Evolutionary conservation across 2,113 vertebrate species (phyloP).

Genomic region (Jaculus jaculus): DNA sequence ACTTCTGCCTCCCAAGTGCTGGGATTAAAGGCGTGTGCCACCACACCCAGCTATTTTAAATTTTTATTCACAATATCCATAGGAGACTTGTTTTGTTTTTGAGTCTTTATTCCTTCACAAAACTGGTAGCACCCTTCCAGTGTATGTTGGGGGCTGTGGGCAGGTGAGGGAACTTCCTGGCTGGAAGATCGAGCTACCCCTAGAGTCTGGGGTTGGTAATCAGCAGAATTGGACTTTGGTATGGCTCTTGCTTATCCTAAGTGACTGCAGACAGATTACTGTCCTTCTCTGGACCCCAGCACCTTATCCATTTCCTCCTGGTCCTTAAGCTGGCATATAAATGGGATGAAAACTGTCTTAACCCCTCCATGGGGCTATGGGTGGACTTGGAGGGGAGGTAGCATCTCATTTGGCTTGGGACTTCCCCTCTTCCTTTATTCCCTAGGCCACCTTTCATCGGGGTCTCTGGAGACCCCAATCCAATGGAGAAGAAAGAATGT

Average conservation of each 20-base stretch:
- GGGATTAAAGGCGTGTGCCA: no score
- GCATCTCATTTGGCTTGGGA: neutral
- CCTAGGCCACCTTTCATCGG: neutral
- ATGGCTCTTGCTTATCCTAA: neutral
- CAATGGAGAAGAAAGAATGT: neutral
- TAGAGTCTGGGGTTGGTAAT: rapidly evolving
- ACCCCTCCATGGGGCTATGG: neutral
- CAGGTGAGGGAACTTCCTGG: neutral
- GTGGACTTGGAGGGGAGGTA: neutral
- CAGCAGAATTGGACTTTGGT: neutral
- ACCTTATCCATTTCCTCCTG: neutral
- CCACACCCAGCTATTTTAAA: no score
- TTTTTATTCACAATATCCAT: no score
- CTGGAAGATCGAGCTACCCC: neutral
- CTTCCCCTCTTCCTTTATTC: neutral
- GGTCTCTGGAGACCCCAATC: neutral
- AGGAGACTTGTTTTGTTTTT: no score
- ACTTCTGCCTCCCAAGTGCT: no score
- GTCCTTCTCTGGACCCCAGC: neutral
- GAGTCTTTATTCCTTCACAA: neutral
- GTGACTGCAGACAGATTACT: neutral
- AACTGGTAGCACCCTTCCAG: neutral
- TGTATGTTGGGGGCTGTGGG: no score
- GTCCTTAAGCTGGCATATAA: neutral
- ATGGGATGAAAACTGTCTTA: neutral